These are phyloP conservation scores for Ophion obscuratus DNA, from an alignment of 2,888 invertebrate genomes.

Conservation along the genomic window DNA sequence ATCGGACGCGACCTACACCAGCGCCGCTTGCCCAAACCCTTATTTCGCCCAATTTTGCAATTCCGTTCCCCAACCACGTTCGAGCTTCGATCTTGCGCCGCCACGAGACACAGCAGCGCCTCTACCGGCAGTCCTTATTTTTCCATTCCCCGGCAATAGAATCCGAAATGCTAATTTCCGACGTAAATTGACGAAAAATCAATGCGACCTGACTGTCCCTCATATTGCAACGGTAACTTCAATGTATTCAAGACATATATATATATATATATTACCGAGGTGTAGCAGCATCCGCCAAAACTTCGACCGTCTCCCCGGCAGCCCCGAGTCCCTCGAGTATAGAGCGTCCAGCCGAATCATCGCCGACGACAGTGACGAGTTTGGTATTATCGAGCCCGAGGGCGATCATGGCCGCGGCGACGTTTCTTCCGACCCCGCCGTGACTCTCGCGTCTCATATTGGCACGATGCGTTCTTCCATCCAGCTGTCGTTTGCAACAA, in stretches of 20 bases:
- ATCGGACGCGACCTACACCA: too few relatives aligned
- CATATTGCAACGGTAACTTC: neutral
- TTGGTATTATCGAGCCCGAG: constrained; percentile 86
- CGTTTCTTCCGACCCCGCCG: constrained; percentile 97
- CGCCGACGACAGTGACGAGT: constrained; percentile 80
- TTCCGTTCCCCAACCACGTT: neutral
- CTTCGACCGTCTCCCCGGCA: constrained; percentile 73
- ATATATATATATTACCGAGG: constrained; percentile 74
- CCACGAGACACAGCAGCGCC: neutral
- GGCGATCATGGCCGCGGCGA: constrained; percentile 93
- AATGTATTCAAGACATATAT: neutral
- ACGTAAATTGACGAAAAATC: constrained; percentile 4
- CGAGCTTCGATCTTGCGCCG: neutral
- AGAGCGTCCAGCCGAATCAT: constrained; percentile 77
- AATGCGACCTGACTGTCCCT: neutral
- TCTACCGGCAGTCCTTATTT: neutral
- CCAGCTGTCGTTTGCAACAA: constrained; percentile 85
- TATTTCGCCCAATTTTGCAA: neutral
- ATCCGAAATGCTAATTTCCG: neutral
- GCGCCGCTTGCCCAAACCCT: neutral
- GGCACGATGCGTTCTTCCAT: constrained; percentile 92
- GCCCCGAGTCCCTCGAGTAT: constrained; percentile 76
- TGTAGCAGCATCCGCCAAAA: constrained; percentile 73
- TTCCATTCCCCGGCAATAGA: neutral
- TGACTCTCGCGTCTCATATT: constrained; percentile 86